A percentile compares a stretch with the other conserved stretches of the same genome.
phyloP scores from a whole-genome alignment of 2,797 vertebrate species.

The Pangasius djambal region DNA sequence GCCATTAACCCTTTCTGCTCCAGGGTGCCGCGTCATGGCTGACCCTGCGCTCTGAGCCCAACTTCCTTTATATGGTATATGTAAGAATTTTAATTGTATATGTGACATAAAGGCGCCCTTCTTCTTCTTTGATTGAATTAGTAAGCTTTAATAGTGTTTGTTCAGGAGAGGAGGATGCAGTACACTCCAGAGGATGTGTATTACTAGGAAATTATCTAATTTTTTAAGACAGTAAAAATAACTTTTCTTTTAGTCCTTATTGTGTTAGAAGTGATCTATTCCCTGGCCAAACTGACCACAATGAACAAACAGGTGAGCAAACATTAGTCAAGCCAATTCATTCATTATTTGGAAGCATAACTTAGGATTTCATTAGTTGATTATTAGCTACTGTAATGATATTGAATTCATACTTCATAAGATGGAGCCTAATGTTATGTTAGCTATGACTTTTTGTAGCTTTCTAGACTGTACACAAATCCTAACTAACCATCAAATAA shows the following conservation, averaged over 20 bases:
- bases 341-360: not conserved
- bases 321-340: not conserved
- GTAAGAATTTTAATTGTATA: not conserved
- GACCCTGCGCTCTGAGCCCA: not conserved
- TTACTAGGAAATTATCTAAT: not conserved
- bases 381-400: not conserved
- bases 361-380: not conserved
- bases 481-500: not conserved
- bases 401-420: not conserved
- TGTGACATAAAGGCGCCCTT: not conserved
- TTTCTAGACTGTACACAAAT: not conserved
- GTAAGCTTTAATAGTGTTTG: not conserved
- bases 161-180: not conserved
- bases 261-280: not conserved
- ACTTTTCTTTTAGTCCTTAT: not conserved
- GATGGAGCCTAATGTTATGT: not conserved
- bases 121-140: not conserved
- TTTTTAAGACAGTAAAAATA: not conserved
- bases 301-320: not conserved
- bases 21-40: not conserved
- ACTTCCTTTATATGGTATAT: not conserved
- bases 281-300: not conserved
- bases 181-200: not conserved
- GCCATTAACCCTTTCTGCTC: not conserved
- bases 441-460: not conserved